Percentiles rank a stretch among this genome's conserved stretches.
These are phyloP conservation scores for Lysiphlebus fabarum DNA, from an alignment of 1,140 invertebrate species.

Conservation along the genomic window DNA sequence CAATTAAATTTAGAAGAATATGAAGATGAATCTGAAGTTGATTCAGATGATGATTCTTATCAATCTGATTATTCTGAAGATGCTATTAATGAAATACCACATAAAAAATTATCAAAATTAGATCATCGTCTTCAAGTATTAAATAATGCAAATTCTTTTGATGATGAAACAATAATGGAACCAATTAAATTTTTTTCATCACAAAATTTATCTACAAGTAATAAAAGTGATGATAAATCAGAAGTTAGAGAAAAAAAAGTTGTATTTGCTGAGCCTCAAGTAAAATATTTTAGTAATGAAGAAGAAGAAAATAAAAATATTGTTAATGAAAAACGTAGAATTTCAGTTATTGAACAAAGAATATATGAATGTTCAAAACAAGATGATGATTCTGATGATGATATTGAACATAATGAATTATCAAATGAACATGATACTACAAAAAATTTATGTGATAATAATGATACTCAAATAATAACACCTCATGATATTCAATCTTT, in stretches of 20 bases:
- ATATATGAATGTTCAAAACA: constrained; percentile 19
- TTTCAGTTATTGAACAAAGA: constrained; percentile 22
- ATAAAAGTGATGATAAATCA: constrained; percentile 6
- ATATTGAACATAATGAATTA: constrained; percentile 26
- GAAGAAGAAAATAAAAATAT: constrained; percentile 13
- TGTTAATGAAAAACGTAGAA: constrained; percentile 13
- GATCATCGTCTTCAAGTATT: constrained; percentile 14
- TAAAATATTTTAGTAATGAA: constrained; percentile 9
- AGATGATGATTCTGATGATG: constrained; percentile 20
- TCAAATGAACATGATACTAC: constrained; percentile 17
- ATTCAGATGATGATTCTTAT: constrained; percentile 20
- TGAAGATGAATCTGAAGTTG: constrained; percentile 32
- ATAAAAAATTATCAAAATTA: constrained; percentile 26
- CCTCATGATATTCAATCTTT: constrained; percentile 38
- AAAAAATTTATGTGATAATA: constrained; percentile 6
- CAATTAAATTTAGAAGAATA: constrained; percentile 30
- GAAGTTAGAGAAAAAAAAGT: constrained; percentile 26
- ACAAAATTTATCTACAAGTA: too few species aligned
- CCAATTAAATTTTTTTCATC: neutral
- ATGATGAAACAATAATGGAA: constrained; percentile 2
- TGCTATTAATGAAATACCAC: constrained; percentile 21
- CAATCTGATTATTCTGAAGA: constrained; percentile 25
- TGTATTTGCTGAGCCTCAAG: constrained; percentile 27
- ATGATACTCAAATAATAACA: constrained; percentile 29
- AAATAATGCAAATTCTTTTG: constrained; percentile 20